Evolutionary conservation across 2,113 vertebrate genomes (phyloP), one percentile per base, ranked within the genome.

Genomic region (Aramus guarauna): DNA sequence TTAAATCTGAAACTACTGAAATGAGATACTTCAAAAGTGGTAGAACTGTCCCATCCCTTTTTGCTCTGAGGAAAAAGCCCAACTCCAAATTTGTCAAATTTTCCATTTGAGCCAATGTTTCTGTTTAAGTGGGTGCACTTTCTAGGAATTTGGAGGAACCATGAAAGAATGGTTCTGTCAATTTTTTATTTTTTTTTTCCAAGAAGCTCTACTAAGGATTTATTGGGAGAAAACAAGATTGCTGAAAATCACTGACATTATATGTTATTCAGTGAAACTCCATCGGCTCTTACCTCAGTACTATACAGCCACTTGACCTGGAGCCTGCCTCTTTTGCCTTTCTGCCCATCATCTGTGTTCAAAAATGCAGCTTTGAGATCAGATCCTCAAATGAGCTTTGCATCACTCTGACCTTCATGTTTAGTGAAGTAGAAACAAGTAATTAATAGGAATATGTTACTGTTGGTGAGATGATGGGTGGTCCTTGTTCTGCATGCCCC

Each of bases 401-500:
- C 29, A 50, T 30, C 5, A 6, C 17, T 69, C 63, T 63, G 41
- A 6, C 23, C 16, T 29, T 71, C 36, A 9, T 4, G 6, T n/a
- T 55, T 27, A 53, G 37, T 76, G 41, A 59, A 67, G 55, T 3
- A 43, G 58, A 76, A 56, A 11, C 9, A 79, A 29, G 12, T 20
- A 77, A 21, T 69, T 37, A 32, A 18, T 32, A 53, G 26, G 15
- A 62, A 11, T 39, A 23, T 2, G 3, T 17, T 73, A 30, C 11
- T 53, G 14, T 21, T 60, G 43, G 3, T 68, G 34, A 27, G 47
- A 9, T 43, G 21, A 9, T 23, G 16, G 3, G 4, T 64, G 43
- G 48, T 82, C 26, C 53, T 56, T 39, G 63, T 69, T 63, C 43
- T 45, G 12, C 0, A 0, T 13, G 15, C 0, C 0, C 53, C 68